phyloP scores from a whole-genome alignment of 2,888 invertebrate genomes.

The Phlogophora meticulosa region DNA sequence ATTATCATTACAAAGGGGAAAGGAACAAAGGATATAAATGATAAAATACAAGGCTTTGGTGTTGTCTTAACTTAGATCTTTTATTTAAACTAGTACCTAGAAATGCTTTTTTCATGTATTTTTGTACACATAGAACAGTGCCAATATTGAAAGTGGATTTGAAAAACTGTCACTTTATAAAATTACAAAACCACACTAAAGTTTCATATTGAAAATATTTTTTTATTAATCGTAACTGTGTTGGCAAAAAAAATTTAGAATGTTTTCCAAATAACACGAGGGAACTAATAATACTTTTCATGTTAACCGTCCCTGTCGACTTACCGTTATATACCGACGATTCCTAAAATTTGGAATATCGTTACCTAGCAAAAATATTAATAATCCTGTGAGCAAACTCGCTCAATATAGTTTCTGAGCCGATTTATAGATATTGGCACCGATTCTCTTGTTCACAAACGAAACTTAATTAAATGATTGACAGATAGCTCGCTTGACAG shows the following conservation, averaged over 20 bases:
- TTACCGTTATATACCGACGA: background rate
- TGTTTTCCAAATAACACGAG: background rate
- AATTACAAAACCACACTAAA: conserved; percentile 1
- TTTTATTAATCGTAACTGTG: background rate
- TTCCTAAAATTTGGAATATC: background rate
- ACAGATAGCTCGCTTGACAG: no score
- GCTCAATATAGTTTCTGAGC: no score
- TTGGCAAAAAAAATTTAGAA: background rate
- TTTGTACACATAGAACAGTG: background rate
- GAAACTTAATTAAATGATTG: no score
- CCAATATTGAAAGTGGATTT: background rate
- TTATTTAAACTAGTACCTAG: background rate
- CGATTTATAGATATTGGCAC: no score
- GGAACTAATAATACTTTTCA: background rate
- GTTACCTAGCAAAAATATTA: conserved; percentile 10
- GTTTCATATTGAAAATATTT: background rate
- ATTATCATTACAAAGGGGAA: conserved; percentile 13
- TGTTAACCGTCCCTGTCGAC: background rate
- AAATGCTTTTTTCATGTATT: no score
- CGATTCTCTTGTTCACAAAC: no score
- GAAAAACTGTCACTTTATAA: background rate
- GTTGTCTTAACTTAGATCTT: background rate
- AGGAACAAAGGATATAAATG: background rate
- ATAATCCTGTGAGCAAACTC: conserved; percentile 13
- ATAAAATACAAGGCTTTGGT: background rate